Conservation (phyloP, 2,797 vertebrate genomes). For the Macropodus opercularis region DNA sequence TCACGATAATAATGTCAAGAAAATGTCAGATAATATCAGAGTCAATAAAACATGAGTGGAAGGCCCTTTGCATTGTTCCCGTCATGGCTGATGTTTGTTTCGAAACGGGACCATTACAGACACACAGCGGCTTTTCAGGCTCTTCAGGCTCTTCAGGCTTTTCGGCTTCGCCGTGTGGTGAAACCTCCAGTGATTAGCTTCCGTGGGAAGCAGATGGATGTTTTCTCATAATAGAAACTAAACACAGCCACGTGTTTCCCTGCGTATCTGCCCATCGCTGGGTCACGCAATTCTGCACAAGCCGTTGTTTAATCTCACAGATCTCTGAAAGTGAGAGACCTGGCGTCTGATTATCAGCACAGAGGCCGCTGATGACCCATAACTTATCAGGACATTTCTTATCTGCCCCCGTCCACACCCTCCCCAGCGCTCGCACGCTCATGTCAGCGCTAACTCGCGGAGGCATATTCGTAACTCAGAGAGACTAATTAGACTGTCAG, state of each 20-base stretch:
- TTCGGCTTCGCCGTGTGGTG: neutral
- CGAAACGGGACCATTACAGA: neutral
- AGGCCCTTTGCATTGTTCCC: conserved; percentile 17
- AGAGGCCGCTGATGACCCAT: conserved; percentile 66
- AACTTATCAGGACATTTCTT: conserved; percentile 59
- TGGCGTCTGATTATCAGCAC: neutral
- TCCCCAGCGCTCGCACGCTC: conserved; percentile 18
- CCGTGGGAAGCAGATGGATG: neutral
- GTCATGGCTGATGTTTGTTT: conserved; percentile 10
- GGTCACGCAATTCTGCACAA: neutral
- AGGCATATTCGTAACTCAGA: conserved; percentile 55
- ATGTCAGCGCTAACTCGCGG: conserved; percentile 14
- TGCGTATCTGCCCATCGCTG: neutral
- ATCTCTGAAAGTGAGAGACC: neutral
- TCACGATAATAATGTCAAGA: conserved; percentile 46
- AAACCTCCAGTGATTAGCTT: neutral
- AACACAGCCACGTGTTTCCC: neutral
- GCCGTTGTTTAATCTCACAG: neutral
- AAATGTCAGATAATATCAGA: conserved; percentile 55
- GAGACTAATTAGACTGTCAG: conserved; percentile 79
- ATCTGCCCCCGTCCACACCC: conserved; percentile 12
- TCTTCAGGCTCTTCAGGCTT: too few relatives aligned
- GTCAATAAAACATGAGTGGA: conserved; percentile 34
- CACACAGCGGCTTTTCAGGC: conserved; percentile 4
- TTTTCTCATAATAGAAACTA: neutral